These are phyloP conservation scores for Ciconia maguari DNA, from an alignment of 2,113 vertebrate species.

Conservation along the genomic window DNA sequence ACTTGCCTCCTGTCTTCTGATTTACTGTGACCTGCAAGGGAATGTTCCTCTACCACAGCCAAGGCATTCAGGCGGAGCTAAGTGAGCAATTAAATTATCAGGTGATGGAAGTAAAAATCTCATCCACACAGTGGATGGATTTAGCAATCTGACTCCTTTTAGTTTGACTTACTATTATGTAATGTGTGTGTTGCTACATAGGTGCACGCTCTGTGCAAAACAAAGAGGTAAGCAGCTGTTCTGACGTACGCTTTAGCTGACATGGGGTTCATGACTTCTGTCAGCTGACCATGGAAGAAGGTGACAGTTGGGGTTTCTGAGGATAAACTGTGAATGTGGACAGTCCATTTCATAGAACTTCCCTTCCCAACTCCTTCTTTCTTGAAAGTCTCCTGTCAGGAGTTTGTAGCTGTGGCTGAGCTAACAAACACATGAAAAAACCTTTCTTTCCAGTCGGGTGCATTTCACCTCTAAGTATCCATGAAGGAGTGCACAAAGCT, in stretches of 20 bases:
- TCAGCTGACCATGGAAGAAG: not conserved
- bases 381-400: not conserved
- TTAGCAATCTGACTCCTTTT: conserved; percentile 38
- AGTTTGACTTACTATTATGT: conserved; percentile 11
- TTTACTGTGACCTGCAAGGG: conserved; percentile 2
- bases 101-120: conserved; percentile 52
- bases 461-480: not conserved
- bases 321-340: not conserved
- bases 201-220: not conserved
- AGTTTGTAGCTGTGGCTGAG: not conserved
- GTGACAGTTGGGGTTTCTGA: not conserved
- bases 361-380: not conserved
- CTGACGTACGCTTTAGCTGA: not conserved
- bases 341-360: not conserved
- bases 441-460: not conserved
- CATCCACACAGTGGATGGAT: not conserved
- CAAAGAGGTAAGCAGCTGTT: not conserved
- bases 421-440: not conserved
- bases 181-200: not conserved
- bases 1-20: not conserved
- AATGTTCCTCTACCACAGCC: conserved; percentile 6
- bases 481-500: not conserved
- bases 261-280: not conserved
- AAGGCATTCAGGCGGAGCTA: conserved; percentile 13
- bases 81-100: conserved; percentile 50